Base-by-base conservation (phyloP, 2,888 invertebrate genomes). In the Augiades crinisus region DNA sequence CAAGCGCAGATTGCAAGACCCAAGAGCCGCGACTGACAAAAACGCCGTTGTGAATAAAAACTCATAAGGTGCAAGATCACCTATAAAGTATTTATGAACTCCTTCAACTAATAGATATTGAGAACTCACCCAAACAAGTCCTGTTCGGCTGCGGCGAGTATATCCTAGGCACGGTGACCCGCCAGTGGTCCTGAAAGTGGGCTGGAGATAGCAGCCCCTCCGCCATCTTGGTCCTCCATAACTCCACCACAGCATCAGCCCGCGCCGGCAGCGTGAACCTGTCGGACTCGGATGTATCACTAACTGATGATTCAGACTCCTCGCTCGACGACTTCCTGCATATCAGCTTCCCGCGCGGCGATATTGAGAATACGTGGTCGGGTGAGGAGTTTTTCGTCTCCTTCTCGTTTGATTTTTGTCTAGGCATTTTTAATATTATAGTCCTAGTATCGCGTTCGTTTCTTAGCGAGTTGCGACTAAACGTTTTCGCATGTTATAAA, bases 161-260 rank as follows among this genome's bases (percentile, higher is more conserved):
- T 63, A 94, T 92, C 74, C 92, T 91, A 13, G 95, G 95, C 37
- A 95, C 95, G 72, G 92, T 93, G 41, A 92, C 85, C 43, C 93
- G 83, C 95, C 95, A 95, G 65, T 94, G 92, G 57, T 93, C 92
- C 64, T 92, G 91, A 65, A 95, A 94, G 71, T 94, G 91, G 2
- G 91, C 76, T 6, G 90, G 85, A 0, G 92, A 82, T n/a, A 94
- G 79, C 16, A 89, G 79, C 21, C 92, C 90, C 54, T 91, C 91
- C 68, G 91, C 91, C 78, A 93, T 90, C 67, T 92, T 91, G 54
- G 73, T 58, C 66, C 91, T 87, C 94, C 94, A 94, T 62, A 81
- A 64, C 61, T 85, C 88, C 62, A 88, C 76, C 5, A 84, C 74
- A 2, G 79, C 84, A 45, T 85, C 86, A n/a, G 81, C 84, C 19